Evolutionary conservation across 2,113 vertebrate genomes (phyloP).

Genomic region (Seriola dumerili): DNA sequence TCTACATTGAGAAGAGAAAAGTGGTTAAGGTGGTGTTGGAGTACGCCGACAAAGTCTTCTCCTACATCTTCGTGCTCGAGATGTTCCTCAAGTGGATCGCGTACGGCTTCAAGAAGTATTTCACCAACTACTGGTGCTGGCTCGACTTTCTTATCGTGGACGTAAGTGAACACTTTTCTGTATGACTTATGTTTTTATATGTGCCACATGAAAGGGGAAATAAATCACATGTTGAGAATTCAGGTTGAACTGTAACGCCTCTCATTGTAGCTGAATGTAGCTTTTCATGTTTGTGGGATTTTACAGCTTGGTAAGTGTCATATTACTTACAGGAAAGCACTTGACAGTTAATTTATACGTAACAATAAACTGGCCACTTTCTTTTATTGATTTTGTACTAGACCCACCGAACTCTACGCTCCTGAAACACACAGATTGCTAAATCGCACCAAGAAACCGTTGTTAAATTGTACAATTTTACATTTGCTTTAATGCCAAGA

Average conservation of each 20-base stretch:
- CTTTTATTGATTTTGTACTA: neutral
- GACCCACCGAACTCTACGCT: neutral
- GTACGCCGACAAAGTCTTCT: conserved; percentile 96
- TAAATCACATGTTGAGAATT: neutral
- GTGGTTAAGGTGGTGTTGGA: conserved; percentile 93
- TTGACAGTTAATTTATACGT: neutral
- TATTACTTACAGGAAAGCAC: conserved; percentile 27
- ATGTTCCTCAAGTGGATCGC: conserved; percentile 99
- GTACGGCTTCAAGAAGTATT: conserved; percentile 98
- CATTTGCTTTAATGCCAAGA: conserved; percentile 8
- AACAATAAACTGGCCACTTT: neutral
- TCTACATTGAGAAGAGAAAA: conserved; percentile 95
- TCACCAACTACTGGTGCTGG: conserved; percentile 99
- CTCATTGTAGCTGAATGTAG: conserved; percentile 13
- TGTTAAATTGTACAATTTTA: neutral
- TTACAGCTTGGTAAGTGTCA: conserved; percentile 19
- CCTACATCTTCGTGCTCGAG: conserved; percentile 96
- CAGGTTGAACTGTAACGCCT: conserved; percentile 6
- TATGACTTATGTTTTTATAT: neutral
- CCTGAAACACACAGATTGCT: neutral
- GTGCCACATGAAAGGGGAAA: neutral
- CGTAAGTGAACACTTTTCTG: conserved; percentile 77
- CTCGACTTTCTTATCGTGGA: conserved; percentile 96
- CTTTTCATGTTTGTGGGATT: conserved; percentile 6
- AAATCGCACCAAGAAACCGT: conserved; percentile 1